Evolutionary conservation across 2,797 vertebrate genomes (phyloP).

Genomic region (Triplophysa yarkandensis): DNA sequence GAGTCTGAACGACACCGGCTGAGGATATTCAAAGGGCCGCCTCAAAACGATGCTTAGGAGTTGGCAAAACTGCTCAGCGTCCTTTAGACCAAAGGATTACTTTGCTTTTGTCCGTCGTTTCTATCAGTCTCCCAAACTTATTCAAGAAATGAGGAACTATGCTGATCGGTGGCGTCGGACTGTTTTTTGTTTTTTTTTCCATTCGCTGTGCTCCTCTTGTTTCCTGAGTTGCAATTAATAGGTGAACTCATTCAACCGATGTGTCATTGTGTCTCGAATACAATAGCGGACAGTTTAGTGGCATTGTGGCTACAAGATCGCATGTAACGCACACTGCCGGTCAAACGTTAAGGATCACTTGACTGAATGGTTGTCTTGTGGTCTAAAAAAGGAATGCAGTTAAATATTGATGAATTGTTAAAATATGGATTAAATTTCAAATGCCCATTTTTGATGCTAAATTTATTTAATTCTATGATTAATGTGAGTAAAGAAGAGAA

Average conservation of each 20-base stretch:
- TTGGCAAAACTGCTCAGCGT: slow-evolving; percentile 64
- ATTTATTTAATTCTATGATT: too few relatives aligned
- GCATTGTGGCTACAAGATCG: not conserved
- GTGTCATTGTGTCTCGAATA: not conserved
- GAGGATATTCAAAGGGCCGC: slow-evolving; percentile 56
- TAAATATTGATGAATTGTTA: not conserved
- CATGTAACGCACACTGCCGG: not conserved
- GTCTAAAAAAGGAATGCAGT: not conserved
- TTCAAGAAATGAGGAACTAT: slow-evolving; percentile 32
- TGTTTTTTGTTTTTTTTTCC: slow-evolving; percentile 21
- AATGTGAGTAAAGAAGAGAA: too few relatives aligned
- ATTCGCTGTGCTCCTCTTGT: slow-evolving; percentile 7
- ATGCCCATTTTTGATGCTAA: not conserved
- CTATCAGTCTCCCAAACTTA: slow-evolving; percentile 36
- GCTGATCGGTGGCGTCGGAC: slow-evolving; percentile 1
- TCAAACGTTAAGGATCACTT: not conserved
- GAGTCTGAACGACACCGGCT: slow-evolving; percentile 55
- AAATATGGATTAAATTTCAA: not conserved
- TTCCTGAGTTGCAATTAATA: not conserved
- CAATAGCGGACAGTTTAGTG: not conserved
- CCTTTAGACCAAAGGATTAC: slow-evolving; percentile 50
- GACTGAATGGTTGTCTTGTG: not conserved
- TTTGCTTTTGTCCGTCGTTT: slow-evolving; percentile 44
- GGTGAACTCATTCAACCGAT: not conserved
- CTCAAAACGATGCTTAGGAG: slow-evolving; percentile 60